Conservation (phyloP, 1,140 invertebrate genomes). For the Frieseomelitta varia region DNA sequence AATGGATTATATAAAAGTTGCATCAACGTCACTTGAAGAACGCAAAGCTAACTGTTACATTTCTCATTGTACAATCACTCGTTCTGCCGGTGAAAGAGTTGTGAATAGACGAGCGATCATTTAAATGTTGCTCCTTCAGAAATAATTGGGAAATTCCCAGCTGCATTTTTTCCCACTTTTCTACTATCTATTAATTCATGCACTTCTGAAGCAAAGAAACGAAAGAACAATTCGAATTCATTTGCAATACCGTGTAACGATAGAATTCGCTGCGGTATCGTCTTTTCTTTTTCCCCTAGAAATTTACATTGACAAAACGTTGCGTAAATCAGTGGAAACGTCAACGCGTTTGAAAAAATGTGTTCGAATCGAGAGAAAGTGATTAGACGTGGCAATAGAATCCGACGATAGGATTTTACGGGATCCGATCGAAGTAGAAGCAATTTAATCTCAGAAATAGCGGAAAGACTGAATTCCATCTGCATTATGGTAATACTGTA, state of each 20-base stretch:
- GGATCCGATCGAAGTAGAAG: not conserved
- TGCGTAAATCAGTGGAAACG: not conserved
- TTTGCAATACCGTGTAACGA: no score
- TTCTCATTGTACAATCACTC: not conserved
- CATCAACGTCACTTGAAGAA: not conserved
- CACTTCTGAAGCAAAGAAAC: not conserved
- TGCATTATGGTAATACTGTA: not conserved
- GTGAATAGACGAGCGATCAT: no score
- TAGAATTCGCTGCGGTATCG: not conserved
- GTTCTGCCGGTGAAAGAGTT: no score
- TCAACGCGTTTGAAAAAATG: not conserved
- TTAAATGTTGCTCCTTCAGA: not conserved
- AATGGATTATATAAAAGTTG: no score
- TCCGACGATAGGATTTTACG: not conserved
- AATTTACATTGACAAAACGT: not conserved
- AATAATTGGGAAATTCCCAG: not conserved
- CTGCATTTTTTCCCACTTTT: not conserved
- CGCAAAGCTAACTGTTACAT: not conserved
- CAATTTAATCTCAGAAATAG: conserved; percentile 31
- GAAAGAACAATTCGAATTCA: no score
- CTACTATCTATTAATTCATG: not conserved
- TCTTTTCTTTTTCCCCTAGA: not conserved
- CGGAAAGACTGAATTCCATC: conserved; percentile 23
- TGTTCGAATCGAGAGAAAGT: not conserved
- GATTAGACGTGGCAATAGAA: not conserved